Evolutionary conservation across 2,888 invertebrate genomes (phyloP).

Genomic region (Conchocele bisecta): DNA sequence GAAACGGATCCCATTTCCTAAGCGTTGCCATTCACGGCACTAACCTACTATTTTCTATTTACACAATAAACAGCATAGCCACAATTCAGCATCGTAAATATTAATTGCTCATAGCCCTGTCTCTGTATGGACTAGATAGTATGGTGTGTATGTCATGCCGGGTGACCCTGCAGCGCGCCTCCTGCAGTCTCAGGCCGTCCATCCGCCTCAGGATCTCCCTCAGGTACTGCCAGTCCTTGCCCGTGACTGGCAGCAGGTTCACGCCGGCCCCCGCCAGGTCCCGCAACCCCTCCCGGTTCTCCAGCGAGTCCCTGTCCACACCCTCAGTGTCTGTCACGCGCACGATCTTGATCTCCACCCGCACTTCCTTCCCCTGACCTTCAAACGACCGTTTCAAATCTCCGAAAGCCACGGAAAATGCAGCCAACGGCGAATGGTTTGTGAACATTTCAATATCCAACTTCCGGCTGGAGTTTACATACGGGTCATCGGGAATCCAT

Average conservation of each 20-base stretch:
- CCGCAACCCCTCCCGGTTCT: constrained; percentile 30
- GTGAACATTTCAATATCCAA: constrained; percentile 36
- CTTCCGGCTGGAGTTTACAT: constrained; percentile 14
- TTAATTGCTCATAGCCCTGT: no score
- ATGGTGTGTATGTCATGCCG: no score
- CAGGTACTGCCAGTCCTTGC: constrained; percentile 40
- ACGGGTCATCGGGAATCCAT: constrained; percentile 37
- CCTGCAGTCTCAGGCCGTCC: constrained; percentile 22
- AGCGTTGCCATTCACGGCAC: no score
- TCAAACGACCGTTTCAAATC: constrained; percentile 26
- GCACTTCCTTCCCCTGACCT: constrained; percentile 22
- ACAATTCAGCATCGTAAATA: no score
- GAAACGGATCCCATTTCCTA: no score
- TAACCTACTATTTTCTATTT: no score
- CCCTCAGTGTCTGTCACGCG: constrained; percentile 17
- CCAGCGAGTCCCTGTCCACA: constrained; percentile 13
- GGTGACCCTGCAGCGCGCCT: constrained; percentile 3
- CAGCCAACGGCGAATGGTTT: constrained; percentile 28
- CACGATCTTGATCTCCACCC: constrained; percentile 30
- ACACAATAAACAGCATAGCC: no score
- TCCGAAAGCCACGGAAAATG: constrained; percentile 37
- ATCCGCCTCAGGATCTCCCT: constrained; percentile 32
- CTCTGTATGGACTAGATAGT: no score
- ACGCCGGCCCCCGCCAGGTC: constrained; percentile 20
- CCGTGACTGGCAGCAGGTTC: constrained; percentile 25